Base-by-base conservation (phyloP, 2,888 invertebrate species). In the Meloe dianella region DNA sequence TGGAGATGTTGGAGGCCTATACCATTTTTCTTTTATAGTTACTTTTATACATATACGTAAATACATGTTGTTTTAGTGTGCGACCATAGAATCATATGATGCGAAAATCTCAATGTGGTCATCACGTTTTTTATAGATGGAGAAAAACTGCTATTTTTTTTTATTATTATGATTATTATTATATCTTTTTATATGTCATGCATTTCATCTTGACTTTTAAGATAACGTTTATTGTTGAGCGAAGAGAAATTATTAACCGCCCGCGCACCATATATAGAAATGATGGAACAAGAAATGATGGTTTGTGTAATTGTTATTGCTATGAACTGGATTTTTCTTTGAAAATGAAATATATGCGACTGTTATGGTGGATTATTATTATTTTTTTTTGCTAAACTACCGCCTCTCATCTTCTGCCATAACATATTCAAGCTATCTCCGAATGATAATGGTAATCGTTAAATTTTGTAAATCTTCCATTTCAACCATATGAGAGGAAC, bases 161-260 rank as follows among this genome's bases (percentile, higher is more conserved):
- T 20, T 20, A 20, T 47, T 20, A 20, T 20, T 20, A 41, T 17
- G 7, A 41, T 17, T 17, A 41, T 41, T 10, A 32, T 35, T 35
- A 35, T 12, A 14, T 35, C 14, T 47, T 47, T 47, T 47, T 47
- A 20, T 20, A 20, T 47, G 47, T 47, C 47, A 41, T 41, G 38
- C 38, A 41, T 41, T 41, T 41, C 38, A 47, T 47, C 47, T 47
- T 47, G 47, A 20, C 47, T 20, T 47, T 47, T 47, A 60, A 67
- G 64, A 64, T 64, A 67, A 67, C 57, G 61, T 63, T 63, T 63
- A 63, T 63, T 66, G 63, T 66, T 60, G 67, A 63, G 47, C 32
- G 61, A 47, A 60, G 41, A 64, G 67, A 41, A 67, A 64, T 61
- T 67, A 67, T 64, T 64, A 61, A 47, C 64, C 60, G 59, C 57